Base-by-base conservation (phyloP, 2,797 vertebrate species). In the Rachycentron canadum region DNA sequence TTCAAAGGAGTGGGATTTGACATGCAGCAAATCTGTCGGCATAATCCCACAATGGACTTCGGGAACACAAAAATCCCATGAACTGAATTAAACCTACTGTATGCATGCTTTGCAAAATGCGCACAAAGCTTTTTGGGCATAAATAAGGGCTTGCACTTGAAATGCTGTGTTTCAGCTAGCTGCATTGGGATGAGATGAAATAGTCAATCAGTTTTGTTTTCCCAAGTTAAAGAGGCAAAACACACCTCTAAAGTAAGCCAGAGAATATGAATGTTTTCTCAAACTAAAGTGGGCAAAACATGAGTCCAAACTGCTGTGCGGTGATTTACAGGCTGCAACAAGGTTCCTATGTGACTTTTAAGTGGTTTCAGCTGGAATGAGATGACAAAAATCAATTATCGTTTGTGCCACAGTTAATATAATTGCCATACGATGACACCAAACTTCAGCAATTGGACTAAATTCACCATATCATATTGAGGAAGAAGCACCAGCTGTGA, bases 81-180 rank as follows among this genome's bases (percentile, higher is more conserved):
- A 78, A 84, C 67, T 82, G 82, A 89, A 86, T 81, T 79, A 89
- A 87, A 88, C 67, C 73, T 41, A 53, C 79, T 77, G 52, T 65
- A 76, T 73, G 74, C 69, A 69, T 52, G 68, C 49, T 79, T 57
- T 67, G 61, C 34, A 70, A 61, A 79, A 41, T 56, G 62, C 56
- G 28, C 56, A 69, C 66, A 76, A 65, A 86, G 76, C 78, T 70
- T 70, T 61, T 23, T 13, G 53, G 70, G 49, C 55, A 52, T 73
- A 75, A 82, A 82, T 70, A 66, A 58, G 60, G 62, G 69, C 45
- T 49, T 57, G 36, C 26, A 65, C 69, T 62, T 16, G 28, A 82
- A 76, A 72, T n/a, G 65, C 32, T 55, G 66, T 21, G 13, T 52
- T 64, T 58, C 19, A 62, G 70, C 71, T 38, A 10, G 57, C 13